phyloP scores from a whole-genome alignment of 2,797 vertebrate genomes.

The Onychomys torridus region DNA sequence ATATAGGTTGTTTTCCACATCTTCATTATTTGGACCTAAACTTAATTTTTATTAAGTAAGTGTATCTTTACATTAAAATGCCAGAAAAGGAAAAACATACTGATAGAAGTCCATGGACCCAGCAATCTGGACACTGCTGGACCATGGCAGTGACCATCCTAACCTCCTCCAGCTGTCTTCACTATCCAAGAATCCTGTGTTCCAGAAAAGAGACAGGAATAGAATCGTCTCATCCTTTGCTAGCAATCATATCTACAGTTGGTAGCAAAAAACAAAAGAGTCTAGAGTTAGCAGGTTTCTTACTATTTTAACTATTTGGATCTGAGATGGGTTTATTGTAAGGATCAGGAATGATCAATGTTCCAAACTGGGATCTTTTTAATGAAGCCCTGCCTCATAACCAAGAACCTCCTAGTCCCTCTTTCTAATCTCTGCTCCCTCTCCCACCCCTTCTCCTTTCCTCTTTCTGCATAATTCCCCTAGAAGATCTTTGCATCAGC shows the following conservation, averaged over 20 bases:
- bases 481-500: constrained; percentile 79
- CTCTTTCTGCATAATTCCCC: constrained; percentile 68
- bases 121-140: background rate
- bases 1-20: constrained; percentile 70
- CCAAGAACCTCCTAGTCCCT: constrained; percentile 63
- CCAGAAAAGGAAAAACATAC: constrained; percentile 43
- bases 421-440: constrained; percentile 64
- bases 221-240: constrained; percentile 66
- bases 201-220: constrained; percentile 37
- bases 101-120: background rate
- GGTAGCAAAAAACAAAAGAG: constrained; percentile 61
- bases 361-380: constrained; percentile 74
- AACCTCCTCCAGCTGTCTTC: background rate
- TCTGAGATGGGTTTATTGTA: constrained; percentile 50
- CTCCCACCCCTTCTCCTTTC: constrained; percentile 14
- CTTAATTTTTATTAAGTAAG: constrained; percentile 72
- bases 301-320: constrained; percentile 63
- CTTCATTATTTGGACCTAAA: constrained; percentile 69
- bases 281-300: constrained; percentile 59
- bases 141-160: background rate
- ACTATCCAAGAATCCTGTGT: background rate
- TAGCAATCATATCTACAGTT: constrained; percentile 63
- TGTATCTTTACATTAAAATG: constrained; percentile 69
- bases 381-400: constrained; percentile 75
- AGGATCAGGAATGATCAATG: constrained; percentile 45